Base-by-base conservation (phyloP, 2,113 vertebrate species). In the Nibea albiflora region DNA sequence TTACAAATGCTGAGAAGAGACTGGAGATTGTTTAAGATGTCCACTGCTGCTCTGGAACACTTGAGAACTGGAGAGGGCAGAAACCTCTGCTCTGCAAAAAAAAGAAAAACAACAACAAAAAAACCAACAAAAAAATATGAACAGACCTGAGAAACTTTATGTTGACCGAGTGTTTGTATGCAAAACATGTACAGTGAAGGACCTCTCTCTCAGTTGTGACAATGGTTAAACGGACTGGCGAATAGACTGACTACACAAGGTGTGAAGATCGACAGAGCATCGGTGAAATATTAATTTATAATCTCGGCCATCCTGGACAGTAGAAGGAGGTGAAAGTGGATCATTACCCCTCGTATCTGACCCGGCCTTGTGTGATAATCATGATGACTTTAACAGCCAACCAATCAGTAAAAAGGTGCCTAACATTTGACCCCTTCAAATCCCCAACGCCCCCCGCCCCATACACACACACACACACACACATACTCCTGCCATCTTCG, bases 41-140 rank as follows among this genome's bases (percentile, higher is more conserved):
- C 96, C 96, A 95, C 94, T 96, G 97, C 98, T 98, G 97, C 97
- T 98, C 96, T 97, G 96, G 95, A 95, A 94, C 95, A 94, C 96
- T 95, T 96, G 95, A 95, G 95, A 95, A 97, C 95, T 95, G 95
- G 94, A 95, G 90, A 83, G 82, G 87, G 82, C 86, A 77, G 85
- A 76, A 70, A 73, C 35, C 46, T 88, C 88, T 88, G 89, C 91
- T 90, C 92, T 58, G 58, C 57, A 88, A 31, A 46, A 65, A 88
- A 39, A 46, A 65, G 24, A 26, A 54, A 42, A 60, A 24, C 16
- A 20, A 54, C 52, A 28, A 47, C 35, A 53, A 28, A 35, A 20
- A 69, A 22, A 16, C n/a, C 7, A 39, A 39, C 7, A 39, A 39
- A 54, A 44, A 60, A 24, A 20, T 16, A 54, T 49, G 78, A 84